These are phyloP conservation scores for Siphonodentalium dalli DNA, from an alignment of 2,888 invertebrate species.

Conservation along the genomic window DNA sequence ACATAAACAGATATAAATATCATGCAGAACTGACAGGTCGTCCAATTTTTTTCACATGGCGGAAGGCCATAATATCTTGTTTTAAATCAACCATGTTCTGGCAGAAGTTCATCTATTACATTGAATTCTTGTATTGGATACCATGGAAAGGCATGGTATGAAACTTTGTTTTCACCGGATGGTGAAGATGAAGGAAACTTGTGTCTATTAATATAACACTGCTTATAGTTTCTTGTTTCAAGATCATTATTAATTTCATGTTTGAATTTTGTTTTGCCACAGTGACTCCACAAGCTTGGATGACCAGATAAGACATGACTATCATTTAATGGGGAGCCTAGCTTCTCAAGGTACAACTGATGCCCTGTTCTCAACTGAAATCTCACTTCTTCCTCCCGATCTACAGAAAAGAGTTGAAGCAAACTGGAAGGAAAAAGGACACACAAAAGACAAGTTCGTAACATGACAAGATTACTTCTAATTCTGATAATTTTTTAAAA, in stretches of 20 bases:
- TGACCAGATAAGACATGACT: conserved; percentile 44
- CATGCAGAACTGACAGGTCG: no score
- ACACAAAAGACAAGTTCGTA: conserved; percentile 31
- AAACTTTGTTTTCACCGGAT: no score
- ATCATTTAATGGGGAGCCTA: conserved; percentile 38
- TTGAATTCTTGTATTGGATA: no score
- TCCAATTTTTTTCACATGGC: no score
- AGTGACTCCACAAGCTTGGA: conserved; percentile 39
- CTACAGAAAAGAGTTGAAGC: conserved; percentile 41
- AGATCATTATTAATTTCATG: background rate
- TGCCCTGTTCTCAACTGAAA: conserved; percentile 32
- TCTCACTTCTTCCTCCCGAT: conserved; percentile 50
- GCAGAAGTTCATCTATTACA: no score
- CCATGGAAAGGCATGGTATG: no score
- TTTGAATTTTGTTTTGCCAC: conserved; percentile 12
- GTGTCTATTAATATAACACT: background rate
- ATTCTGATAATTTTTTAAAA: no score
- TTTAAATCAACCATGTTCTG: no score
- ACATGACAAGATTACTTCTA: no score
- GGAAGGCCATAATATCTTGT: no score
- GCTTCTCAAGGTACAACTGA: conserved; percentile 37
- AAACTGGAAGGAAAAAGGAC: conserved; percentile 35
- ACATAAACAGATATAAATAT: no score
- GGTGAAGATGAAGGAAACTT: background rate
- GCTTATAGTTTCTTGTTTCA: background rate